Evolutionary conservation across 1,140 invertebrate species (phyloP).

Genomic region (Drosophila kepulauana): DNA sequence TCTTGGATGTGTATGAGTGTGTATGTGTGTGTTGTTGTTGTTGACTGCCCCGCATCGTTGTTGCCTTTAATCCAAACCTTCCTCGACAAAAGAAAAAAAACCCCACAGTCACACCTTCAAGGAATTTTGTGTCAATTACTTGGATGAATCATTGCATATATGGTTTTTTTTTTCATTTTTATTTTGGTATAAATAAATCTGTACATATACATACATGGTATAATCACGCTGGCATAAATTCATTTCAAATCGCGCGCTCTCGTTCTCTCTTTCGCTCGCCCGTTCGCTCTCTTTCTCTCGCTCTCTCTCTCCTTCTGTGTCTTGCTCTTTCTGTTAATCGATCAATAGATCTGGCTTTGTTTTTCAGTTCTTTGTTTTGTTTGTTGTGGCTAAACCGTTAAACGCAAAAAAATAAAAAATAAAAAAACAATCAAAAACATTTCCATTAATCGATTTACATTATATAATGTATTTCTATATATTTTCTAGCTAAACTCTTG

Average conservation of each 20-base stretch:
- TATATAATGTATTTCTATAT: conserved; percentile 71
- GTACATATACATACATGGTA: conserved; percentile 3
- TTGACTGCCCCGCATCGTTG: not conserved
- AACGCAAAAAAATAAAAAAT: conserved; percentile 1
- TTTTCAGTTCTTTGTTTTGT: conserved; percentile 21
- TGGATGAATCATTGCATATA: conserved; percentile 11
- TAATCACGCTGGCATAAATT: not conserved
- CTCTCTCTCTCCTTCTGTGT: conserved; percentile 5
- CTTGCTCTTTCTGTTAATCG: conserved; percentile 19
- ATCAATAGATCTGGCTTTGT: conserved; percentile 20
- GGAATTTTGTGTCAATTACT: not conserved
- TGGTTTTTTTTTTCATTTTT: no score
- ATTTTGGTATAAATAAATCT: not conserved
- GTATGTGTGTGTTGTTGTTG: conserved; percentile 24
- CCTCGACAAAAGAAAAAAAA: no score
- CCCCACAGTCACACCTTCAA: not conserved
- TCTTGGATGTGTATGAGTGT: conserved; percentile 13
- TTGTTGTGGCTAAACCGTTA: conserved; percentile 45
- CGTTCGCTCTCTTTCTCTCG: not conserved
- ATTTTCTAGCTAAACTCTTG: conserved; percentile 79
- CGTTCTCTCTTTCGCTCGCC: no score
- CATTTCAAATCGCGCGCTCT: conserved; percentile 3
- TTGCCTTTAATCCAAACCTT: no score
- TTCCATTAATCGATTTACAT: conserved; percentile 62
- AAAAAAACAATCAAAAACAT: not conserved